Evolutionary conservation across 30 jellyfish, hydroid and myxozoan species (phyloP).

Genomic region (Hydra vulgaris): DNA sequence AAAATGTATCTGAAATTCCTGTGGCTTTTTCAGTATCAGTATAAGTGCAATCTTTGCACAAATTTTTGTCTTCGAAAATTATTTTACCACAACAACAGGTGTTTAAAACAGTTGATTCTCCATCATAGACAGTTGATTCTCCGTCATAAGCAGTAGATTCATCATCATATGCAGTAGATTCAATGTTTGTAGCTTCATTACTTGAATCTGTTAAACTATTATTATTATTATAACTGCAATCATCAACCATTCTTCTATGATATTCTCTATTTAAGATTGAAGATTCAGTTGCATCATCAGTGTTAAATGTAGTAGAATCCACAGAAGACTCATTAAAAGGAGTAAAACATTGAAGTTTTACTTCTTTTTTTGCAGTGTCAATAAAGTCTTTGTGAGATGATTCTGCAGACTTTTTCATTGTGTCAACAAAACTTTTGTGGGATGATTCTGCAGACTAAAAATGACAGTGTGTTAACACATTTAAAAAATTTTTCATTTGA

Average conservation of each 20-base stretch:
- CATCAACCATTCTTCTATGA: background rate
- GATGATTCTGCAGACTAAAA: slow-evolving; percentile 4
- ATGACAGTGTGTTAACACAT: too few species aligned
- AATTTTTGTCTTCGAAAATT: background rate
- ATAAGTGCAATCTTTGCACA: slow-evolving; percentile 17
- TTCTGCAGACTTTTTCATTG: too few species aligned
- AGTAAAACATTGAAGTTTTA: background rate
- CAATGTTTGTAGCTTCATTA: background rate
- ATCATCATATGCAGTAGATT: background rate
- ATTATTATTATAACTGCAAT: background rate
- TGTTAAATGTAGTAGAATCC: background rate
- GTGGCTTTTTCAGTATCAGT: background rate
- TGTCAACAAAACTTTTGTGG: too few species aligned
- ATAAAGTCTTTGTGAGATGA: too few species aligned
- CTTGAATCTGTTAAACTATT: background rate
- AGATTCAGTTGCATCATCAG: background rate
- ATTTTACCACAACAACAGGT: slow-evolving; percentile 18
- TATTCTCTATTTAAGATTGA: slow-evolving; percentile 19
- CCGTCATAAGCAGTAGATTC: background rate
- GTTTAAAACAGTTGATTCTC: background rate
- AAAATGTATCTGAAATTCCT: background rate
- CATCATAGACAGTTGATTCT: background rate
- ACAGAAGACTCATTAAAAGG: background rate
- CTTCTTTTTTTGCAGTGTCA: background rate
- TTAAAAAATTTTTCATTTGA: too few species aligned